A percentile compares a stretch with the other conserved stretches of the same genome.
These are phyloP conservation scores for Empidonax alnorum DNA, from an alignment of 2,113 vertebrate species.

Conservation along the genomic window DNA sequence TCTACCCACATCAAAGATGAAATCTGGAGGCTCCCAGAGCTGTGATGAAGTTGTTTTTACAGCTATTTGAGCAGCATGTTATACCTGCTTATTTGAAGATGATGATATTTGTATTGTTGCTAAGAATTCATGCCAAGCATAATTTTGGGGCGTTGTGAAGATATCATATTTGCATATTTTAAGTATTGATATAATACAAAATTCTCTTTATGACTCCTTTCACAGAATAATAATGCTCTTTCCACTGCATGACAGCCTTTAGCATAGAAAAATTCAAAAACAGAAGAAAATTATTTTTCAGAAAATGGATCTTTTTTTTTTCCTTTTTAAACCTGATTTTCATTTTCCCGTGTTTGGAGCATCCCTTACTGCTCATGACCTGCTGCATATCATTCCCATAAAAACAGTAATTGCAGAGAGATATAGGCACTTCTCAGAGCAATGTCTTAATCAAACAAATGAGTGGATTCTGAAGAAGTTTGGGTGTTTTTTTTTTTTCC, in stretches of 20 bases:
- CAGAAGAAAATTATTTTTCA: neutral
- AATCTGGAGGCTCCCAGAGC: slow-evolving; percentile 29
- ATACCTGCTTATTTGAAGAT: slow-evolving; percentile 64
- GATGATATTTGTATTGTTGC: slow-evolving; percentile 65
- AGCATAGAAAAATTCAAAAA: neutral
- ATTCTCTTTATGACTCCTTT: slow-evolving; percentile 61
- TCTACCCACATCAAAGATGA: slow-evolving; percentile 33
- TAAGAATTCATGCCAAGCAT: slow-evolving; percentile 59
- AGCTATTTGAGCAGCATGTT: slow-evolving; percentile 37
- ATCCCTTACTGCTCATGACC: slow-evolving; percentile 38
- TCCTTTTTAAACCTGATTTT: neutral
- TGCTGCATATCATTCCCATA: neutral
- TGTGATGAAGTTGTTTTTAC: slow-evolving; percentile 50
- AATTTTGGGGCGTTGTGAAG: slow-evolving; percentile 45
- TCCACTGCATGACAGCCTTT: slow-evolving; percentile 20
- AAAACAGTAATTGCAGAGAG: slow-evolving; percentile 46
- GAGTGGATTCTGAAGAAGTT: neutral
- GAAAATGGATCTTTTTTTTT: neutral
- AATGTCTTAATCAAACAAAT: slow-evolving; percentile 35
- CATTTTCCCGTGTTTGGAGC: neutral
- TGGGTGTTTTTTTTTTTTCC: neutral
- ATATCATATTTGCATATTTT: slow-evolving; percentile 65
- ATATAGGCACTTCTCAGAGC: neutral
- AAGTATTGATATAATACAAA: slow-evolving; percentile 64
- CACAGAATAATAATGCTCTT: slow-evolving; percentile 41